Percentiles rank a stretch among this genome's conserved stretches.
These are phyloP conservation scores for Drosophila pandora DNA, from an alignment of 1,140 invertebrate species.

Conservation along the genomic window DNA sequence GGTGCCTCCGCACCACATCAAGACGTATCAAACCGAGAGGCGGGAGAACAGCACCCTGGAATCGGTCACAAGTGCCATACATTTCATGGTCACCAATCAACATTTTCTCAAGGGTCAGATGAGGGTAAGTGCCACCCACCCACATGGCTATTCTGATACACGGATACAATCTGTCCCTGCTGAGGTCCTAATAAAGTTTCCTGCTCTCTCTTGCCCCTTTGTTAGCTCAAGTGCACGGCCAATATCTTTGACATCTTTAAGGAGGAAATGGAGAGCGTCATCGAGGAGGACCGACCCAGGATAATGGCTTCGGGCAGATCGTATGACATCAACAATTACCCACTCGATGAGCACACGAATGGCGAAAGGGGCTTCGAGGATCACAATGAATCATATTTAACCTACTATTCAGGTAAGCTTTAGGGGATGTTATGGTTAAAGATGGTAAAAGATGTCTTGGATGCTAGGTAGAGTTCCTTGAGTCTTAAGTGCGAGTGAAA, in stretches of 20 bases:
- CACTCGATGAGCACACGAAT: constrained; percentile 68
- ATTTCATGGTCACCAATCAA: constrained; percentile 85
- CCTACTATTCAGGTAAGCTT: constrained; percentile 70
- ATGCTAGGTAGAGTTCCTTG: no score
- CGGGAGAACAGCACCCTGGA: constrained; percentile 76
- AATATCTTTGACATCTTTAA: constrained; percentile 82
- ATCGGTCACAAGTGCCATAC: constrained; percentile 83
- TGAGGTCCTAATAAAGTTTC: constrained; percentile 19
- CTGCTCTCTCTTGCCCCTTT: not conserved
- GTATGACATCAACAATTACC: constrained; percentile 81
- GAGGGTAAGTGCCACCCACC: constrained; percentile 75
- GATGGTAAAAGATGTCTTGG: no score
- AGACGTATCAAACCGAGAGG: constrained; percentile 76
- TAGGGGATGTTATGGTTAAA: no score
- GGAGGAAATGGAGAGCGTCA: constrained; percentile 79
- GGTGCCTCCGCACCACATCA: constrained; percentile 81
- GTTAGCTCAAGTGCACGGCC: constrained; percentile 80
- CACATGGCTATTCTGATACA: not conserved
- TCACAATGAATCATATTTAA: constrained; percentile 82
- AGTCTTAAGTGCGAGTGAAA: no score
- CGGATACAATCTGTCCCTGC: not conserved
- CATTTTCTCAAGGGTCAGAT: constrained; percentile 85
- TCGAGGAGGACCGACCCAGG: constrained; percentile 80
- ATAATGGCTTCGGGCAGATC: constrained; percentile 82
- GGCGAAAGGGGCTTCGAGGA: constrained; percentile 70